These are phyloP conservation scores for Melinopterus prodromus DNA, from an alignment of 2,888 invertebrate genomes.

Conservation along the genomic window DNA sequence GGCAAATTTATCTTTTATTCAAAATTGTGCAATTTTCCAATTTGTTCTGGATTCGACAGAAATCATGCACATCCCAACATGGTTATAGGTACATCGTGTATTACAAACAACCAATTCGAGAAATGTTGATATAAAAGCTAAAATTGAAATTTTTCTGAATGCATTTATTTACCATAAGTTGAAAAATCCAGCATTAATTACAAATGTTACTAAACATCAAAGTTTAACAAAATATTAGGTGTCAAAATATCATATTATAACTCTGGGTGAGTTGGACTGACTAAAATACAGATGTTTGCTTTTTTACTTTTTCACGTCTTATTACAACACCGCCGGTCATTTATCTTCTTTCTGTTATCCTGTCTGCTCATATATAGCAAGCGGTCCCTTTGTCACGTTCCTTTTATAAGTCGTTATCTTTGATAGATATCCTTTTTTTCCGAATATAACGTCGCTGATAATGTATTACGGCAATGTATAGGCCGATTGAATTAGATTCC, in stretches of 20 bases:
- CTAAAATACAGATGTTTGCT: background rate
- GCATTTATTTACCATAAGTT: too few species aligned
- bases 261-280: background rate
- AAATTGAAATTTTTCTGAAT: too few species aligned
- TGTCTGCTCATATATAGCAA: background rate
- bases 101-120: too few species aligned
- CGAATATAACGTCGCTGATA: background rate
- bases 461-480: background rate
- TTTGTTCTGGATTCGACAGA: too few species aligned
- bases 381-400: background rate
- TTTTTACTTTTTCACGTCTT: background rate
- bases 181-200: too few species aligned
- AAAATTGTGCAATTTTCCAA: too few species aligned
- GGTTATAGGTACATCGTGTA: too few species aligned
- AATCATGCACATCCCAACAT: too few species aligned
- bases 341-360: background rate
- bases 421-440: background rate
- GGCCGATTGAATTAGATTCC: background rate
- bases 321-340: background rate
- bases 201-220: too few species aligned
- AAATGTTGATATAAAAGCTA: too few species aligned
- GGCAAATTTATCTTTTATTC: too few species aligned
- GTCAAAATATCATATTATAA: background rate
- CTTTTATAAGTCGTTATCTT: background rate
- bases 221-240: too few species aligned